Evolutionary conservation across 2,888 invertebrate species (phyloP).

Genomic region (Cryptocephalus primarius): DNA sequence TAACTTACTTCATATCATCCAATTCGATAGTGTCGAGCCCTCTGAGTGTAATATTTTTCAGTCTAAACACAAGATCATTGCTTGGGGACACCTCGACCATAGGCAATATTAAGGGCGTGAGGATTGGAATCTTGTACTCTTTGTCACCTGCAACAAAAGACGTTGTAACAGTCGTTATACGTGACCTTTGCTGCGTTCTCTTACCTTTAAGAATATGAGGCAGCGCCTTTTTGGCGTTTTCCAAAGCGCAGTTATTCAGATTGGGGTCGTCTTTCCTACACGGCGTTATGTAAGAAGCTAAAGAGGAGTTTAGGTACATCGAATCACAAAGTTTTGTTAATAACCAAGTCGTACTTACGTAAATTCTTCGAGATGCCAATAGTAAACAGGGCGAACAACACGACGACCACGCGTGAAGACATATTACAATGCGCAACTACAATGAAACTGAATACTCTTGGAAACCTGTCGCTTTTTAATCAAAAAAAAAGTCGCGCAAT

Average conservation of each 20-base stretch:
- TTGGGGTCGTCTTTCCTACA: conserved; percentile 7
- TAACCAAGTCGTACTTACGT: too few relatives aligned
- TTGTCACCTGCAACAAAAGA: conserved; percentile 16
- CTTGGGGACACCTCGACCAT: conserved; percentile 13
- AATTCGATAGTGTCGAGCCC: conserved; percentile 17
- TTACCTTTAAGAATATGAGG: conserved; percentile 11
- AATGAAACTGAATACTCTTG: too few relatives aligned
- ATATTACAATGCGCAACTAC: too few relatives aligned
- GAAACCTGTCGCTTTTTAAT: too few relatives aligned
- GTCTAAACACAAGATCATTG: conserved; percentile 14
- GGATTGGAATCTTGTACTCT: conserved; percentile 15
- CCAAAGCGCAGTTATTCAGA: conserved; percentile 8
- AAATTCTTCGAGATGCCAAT: too few relatives aligned
- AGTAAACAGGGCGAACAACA: too few relatives aligned
- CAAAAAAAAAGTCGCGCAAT: too few relatives aligned
- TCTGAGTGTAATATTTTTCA: conserved; percentile 16
- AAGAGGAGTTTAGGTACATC: background rate
- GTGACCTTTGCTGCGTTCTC: background rate
- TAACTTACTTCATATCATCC: conserved; percentile 13
- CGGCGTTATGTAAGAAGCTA: conserved; percentile 8
- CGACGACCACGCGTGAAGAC: too few relatives aligned
- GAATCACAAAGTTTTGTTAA: background rate
- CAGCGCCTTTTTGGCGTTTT: conserved; percentile 7
- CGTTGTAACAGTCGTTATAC: background rate
- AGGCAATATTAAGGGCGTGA: conserved; percentile 20